phyloP scores from a whole-genome alignment of 2,113 vertebrate genomes.

The Progne subis region DNA sequence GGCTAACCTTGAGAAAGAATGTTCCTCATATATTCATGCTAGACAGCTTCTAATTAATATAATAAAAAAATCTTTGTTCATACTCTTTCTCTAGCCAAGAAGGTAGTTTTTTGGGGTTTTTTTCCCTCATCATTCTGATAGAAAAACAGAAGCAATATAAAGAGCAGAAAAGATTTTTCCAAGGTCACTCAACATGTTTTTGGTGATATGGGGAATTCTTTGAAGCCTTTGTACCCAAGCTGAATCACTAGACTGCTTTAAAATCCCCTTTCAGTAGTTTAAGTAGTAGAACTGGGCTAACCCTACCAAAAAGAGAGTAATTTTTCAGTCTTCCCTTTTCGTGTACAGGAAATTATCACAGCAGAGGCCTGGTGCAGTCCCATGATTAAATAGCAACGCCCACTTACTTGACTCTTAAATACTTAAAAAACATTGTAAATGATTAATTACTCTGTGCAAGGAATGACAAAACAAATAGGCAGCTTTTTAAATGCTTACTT shows the following conservation, averaged over 20 bases:
- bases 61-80: slow-evolving; percentile 7
- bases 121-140: neutral
- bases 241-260: neutral
- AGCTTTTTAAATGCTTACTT: slow-evolving; percentile 40
- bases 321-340: neutral
- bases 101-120: neutral
- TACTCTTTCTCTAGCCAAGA: neutral
- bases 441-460: slow-evolving; percentile 45
- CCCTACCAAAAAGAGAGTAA: neutral
- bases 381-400: neutral
- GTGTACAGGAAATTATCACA: neutral
- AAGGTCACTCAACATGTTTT: neutral
- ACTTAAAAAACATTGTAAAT: slow-evolving; percentile 61
- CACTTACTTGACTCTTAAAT: slow-evolving; percentile 42
- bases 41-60: slow-evolving; percentile 36
- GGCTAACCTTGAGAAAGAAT: slow-evolving; percentile 29
- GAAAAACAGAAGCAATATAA: neutral
- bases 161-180: neutral
- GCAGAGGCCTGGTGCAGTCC: slow-evolving; percentile 3
- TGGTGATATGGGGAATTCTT: neutral
- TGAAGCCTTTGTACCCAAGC: neutral
- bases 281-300: neutral
- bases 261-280: neutral
- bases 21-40: neutral
- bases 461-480: slow-evolving; percentile 46